Evolutionary conservation across 2,888 invertebrate genomes (phyloP), one percentile per base, ranked within the genome.

Genomic region (Nomada ferruginata): DNA sequence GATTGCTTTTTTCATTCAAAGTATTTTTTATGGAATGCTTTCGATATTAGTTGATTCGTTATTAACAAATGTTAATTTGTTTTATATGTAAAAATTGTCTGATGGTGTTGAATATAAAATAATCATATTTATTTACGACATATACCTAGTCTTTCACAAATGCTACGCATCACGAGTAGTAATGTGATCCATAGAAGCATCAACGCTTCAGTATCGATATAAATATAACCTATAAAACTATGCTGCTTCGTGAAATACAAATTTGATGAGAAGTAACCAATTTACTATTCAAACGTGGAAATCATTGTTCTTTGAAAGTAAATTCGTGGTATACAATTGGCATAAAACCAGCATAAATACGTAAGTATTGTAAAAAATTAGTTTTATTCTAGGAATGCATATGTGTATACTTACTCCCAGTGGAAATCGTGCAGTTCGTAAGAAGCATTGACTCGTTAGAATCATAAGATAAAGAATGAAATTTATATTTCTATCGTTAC

Each of bases 211-310:
- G 2, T 57, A 0, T 47, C n/a, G 18, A 36, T 10, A 13, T 36
- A 11, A 73, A 50, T 55, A 57, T 73, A 57, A 63, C 18, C 47
- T 59, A 50, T 15, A 23, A 70, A 68, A 20, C 44, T 70, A 15
- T 44, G 11, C 3, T 26, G 0, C 26, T 26, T 20, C 13, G 9
- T 29, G 44, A 2, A 29, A n/a, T 61, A 29, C n/a, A 18, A 69
- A 9, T 26, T 23, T 44, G 36, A 1, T n/a, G 1, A 0, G 15
- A 55, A 73, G 18, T 15, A n/a, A 15, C 4, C 26, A 36, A 2
- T 47, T 55, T n/a, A 0, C 11, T 2, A 5, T 36, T 3, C 26
- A 36, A 5, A 26, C n/a, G 10, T n/a, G n/a, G 23, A 60, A 52
- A 42, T 59, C n/a, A 5, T 47, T 52, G 15, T 7, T 42, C 9